phyloP scores from a whole-genome alignment of 1,140 invertebrate species.

The Drosophila bifasciata region DNA sequence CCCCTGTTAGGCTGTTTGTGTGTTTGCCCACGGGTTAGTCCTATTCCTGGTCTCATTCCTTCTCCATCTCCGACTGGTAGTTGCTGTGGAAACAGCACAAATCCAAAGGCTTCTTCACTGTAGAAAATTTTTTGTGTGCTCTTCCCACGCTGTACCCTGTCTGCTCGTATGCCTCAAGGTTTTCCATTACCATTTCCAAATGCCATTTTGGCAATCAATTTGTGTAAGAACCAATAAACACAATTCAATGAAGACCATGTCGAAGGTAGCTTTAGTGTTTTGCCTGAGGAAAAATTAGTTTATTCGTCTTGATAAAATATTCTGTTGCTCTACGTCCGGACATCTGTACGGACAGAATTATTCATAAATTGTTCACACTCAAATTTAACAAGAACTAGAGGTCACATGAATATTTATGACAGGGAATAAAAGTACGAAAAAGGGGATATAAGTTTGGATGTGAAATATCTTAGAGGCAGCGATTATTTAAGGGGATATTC shows the following conservation, averaged over 20 bases:
- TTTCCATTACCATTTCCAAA: slow-evolving; percentile 27
- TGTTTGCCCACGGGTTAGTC: too few species aligned
- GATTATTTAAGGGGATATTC: too few species aligned
- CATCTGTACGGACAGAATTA: slow-evolving; percentile 9
- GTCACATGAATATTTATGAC: slow-evolving; percentile 28
- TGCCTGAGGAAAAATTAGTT: slow-evolving; percentile 18
- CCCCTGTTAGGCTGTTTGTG: slow-evolving; percentile 16
- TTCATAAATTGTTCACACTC: slow-evolving; percentile 45
- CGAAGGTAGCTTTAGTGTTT: not conserved
- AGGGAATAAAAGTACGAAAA: slow-evolving; percentile 6
- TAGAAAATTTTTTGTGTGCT: too few species aligned
- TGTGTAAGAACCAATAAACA: slow-evolving; percentile 54
- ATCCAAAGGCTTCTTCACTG: not conserved
- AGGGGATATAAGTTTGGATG: too few species aligned
- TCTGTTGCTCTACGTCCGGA: not conserved
- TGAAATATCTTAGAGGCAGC: too few species aligned
- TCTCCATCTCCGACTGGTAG: slow-evolving; percentile 5
- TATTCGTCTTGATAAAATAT: slow-evolving; percentile 24
- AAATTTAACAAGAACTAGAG: slow-evolving; percentile 28
- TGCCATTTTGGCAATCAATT: slow-evolving; percentile 55
- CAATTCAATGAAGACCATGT: slow-evolving; percentile 37
- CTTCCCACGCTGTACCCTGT: too few species aligned
- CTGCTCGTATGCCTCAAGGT: slow-evolving; percentile 2
- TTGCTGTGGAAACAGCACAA: slow-evolving; percentile 23
- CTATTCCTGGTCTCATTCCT: not conserved